Evolutionary conservation across 2,888 invertebrate species (phyloP).

Genomic region (Melolontha melolontha): DNA sequence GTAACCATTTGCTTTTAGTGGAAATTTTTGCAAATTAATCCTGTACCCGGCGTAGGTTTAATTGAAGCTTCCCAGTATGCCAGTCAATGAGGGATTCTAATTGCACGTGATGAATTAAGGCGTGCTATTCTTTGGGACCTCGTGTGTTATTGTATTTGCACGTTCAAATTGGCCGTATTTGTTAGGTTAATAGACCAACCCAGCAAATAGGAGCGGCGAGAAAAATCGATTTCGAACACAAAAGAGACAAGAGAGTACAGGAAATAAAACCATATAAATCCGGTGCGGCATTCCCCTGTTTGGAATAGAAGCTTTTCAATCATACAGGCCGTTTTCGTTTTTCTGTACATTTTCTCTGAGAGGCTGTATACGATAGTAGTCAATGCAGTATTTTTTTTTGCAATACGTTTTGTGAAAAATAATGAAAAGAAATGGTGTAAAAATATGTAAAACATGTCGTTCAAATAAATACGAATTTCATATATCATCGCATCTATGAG

Average conservation of each 20-base stretch:
- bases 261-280: constrained; percentile 34
- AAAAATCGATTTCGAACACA: constrained; percentile 42
- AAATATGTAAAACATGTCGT: too few relatives aligned
- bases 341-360: neutral
- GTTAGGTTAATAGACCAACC: constrained; percentile 42
- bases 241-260: constrained; percentile 24
- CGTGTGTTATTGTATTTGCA: constrained; percentile 41
- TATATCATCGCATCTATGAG: too few relatives aligned
- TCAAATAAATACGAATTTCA: too few relatives aligned
- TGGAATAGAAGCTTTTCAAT: constrained; percentile 19
- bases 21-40: too few relatives aligned
- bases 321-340: neutral
- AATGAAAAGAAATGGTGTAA: too few relatives aligned
- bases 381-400: neutral
- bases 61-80: constrained; percentile 9
- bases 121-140: constrained; percentile 9
- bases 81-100: constrained; percentile 14
- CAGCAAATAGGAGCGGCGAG: constrained; percentile 36
- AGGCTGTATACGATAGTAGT: neutral
- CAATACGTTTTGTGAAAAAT: neutral
- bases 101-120: constrained; percentile 28
- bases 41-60: neutral
- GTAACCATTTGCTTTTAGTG: too few relatives aligned
- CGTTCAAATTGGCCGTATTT: constrained; percentile 38
- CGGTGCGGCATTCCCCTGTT: constrained; percentile 7